Conservation (phyloP, 2,888 invertebrate species). For the Uloborus plumipes region DNA sequence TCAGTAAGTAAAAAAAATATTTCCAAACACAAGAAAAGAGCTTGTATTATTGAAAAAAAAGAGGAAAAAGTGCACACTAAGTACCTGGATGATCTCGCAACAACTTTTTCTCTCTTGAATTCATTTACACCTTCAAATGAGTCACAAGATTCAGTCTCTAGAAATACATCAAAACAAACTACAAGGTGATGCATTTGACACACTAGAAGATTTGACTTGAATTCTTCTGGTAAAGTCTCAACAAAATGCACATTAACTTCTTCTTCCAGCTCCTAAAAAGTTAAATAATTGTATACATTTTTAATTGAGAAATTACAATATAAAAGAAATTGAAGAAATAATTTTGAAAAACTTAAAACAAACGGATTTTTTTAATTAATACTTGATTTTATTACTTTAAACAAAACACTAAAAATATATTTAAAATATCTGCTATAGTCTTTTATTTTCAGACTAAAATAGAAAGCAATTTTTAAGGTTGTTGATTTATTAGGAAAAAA, state of each 20-base stretch:
- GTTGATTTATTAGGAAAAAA: no score
- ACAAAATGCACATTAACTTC: constrained; percentile 79
- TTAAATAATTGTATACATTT: constrained; percentile 7
- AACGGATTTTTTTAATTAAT: no score
- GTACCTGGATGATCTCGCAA: constrained; percentile 69
- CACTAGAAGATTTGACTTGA: constrained; percentile 76
- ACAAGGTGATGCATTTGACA: constrained; percentile 85
- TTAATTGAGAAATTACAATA: no score
- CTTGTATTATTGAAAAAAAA: neutral
- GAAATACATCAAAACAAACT: constrained; percentile 86
- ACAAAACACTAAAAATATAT: no score
- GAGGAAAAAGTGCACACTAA: neutral
- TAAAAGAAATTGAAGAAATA: no score
- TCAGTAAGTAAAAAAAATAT: no score
- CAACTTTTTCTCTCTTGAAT: constrained; percentile 86
- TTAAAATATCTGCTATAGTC: no score
- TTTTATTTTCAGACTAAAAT: no score
- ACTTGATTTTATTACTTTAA: no score
- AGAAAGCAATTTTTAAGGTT: no score
- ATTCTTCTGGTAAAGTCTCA: constrained; percentile 71
- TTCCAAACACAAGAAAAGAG: no score
- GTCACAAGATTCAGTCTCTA: constrained; percentile 80
- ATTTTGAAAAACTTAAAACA: no score
- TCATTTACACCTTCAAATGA: constrained; percentile 74
- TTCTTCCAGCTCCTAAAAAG: constrained; percentile 78